These are phyloP conservation scores for Saguinus imperator DNA, from an alignment of 2,113 vertebrate species.

Conservation along the genomic window DNA sequence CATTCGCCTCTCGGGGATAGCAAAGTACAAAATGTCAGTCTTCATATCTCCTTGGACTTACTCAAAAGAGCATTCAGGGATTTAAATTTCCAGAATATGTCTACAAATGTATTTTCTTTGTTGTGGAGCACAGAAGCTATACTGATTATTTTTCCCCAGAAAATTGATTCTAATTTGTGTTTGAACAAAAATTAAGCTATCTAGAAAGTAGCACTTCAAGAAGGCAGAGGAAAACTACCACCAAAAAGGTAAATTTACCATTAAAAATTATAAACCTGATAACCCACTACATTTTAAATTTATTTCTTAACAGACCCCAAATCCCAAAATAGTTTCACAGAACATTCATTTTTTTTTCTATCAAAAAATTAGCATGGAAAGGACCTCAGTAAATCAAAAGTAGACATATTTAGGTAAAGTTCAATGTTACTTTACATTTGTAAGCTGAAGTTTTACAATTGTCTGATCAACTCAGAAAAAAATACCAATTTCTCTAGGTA, in stretches of 20 bases:
- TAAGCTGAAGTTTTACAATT: slow-evolving; percentile 4
- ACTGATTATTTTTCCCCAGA: slow-evolving; percentile 79
- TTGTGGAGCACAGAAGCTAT: slow-evolving; percentile 74
- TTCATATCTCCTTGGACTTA: slow-evolving; percentile 87
- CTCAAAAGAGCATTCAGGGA: slow-evolving; percentile 84
- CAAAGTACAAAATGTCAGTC: slow-evolving; percentile 86
- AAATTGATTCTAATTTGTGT: slow-evolving; percentile 81
- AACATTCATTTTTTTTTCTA: background rate
- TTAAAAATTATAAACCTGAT: slow-evolving; percentile 13
- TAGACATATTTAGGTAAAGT: background rate
- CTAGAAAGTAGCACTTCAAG: slow-evolving; percentile 62
- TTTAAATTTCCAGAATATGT: slow-evolving; percentile 82
- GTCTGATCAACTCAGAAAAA: background rate
- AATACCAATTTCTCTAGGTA: background rate
- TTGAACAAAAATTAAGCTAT: slow-evolving; percentile 71
- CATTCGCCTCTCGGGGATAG: slow-evolving; percentile 80
- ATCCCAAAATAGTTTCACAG: background rate
- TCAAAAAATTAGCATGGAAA: background rate
- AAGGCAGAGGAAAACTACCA: slow-evolving; percentile 13
- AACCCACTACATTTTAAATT: background rate
- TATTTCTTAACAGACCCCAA: background rate
- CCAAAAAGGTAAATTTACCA: background rate
- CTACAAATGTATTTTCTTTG: slow-evolving; percentile 84
- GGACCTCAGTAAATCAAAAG: slow-evolving; percentile 24
- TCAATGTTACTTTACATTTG: background rate